Conservation (phyloP, 2,113 vertebrate species). For the Hemibates koningsi region DNA sequence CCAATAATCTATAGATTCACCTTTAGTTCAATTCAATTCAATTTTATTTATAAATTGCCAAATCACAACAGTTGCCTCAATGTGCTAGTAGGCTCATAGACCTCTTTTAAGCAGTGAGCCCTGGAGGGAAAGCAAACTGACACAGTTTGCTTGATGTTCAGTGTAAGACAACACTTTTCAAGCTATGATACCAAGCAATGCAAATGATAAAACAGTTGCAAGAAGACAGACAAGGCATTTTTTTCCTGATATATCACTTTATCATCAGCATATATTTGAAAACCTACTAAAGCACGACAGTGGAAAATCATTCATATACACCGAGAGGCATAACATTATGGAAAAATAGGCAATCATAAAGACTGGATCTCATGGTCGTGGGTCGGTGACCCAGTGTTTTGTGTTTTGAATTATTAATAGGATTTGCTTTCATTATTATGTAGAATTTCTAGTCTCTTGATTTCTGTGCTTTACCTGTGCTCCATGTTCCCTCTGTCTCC, state of each 20-base stretch:
- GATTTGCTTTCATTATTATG: background rate
- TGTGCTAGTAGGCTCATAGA: background rate
- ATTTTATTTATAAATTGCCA: background rate
- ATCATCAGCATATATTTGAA: background rate
- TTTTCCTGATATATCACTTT: background rate
- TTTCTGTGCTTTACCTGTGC: background rate
- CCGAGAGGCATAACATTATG: accelerated
- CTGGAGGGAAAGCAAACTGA: background rate
- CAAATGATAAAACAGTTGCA: background rate
- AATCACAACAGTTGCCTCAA: background rate
- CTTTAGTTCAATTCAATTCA: background rate
- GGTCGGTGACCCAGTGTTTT: background rate
- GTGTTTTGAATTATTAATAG: background rate
- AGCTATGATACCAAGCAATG: background rate
- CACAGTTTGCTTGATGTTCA: background rate
- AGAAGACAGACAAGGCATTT: background rate
- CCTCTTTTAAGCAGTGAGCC: background rate
- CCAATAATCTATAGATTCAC: background rate
- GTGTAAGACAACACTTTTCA: background rate
- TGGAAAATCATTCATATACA: background rate
- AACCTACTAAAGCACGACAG: background rate
- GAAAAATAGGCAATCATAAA: background rate
- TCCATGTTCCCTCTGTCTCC: background rate
- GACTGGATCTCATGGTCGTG: background rate
- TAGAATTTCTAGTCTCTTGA: background rate